phyloP scores from a whole-genome alignment of 2,888 invertebrate species.

The Drepanosiphum platanoidis region DNA sequence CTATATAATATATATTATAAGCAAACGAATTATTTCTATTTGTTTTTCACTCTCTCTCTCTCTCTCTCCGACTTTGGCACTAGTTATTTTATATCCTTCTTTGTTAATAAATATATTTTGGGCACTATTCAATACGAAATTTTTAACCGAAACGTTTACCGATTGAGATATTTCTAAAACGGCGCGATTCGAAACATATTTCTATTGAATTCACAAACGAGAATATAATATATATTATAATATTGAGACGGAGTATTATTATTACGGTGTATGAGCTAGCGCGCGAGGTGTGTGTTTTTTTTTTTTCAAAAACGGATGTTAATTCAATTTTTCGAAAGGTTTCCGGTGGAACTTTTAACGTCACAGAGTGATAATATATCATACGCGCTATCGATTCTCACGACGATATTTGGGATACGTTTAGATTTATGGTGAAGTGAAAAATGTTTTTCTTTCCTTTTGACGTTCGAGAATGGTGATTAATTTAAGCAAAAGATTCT shows the following conservation, averaged over 20 bases:
- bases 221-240: background rate
- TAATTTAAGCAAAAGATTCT: background rate
- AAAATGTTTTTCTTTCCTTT: background rate
- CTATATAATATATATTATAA: too few relatives aligned
- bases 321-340: background rate
- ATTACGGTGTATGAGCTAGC: background rate
- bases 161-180: background rate
- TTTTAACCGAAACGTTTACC: background rate
- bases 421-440: background rate
- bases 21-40: too few relatives aligned
- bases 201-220: background rate
- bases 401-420: background rate
- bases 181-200: background rate
- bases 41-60: too few relatives aligned
- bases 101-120: background rate
- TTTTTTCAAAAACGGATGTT: background rate
- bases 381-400: background rate
- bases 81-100: slow-evolving; percentile 36
- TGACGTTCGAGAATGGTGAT: background rate
- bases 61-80: too few relatives aligned
- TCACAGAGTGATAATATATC: background rate
- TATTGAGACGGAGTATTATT: background rate
- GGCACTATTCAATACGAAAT: background rate
- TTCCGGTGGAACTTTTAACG: background rate
- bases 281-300: background rate